These are phyloP conservation scores for Sphaeramia orbicularis DNA, from an alignment of 2,797 vertebrate species.

Conservation along the genomic window DNA sequence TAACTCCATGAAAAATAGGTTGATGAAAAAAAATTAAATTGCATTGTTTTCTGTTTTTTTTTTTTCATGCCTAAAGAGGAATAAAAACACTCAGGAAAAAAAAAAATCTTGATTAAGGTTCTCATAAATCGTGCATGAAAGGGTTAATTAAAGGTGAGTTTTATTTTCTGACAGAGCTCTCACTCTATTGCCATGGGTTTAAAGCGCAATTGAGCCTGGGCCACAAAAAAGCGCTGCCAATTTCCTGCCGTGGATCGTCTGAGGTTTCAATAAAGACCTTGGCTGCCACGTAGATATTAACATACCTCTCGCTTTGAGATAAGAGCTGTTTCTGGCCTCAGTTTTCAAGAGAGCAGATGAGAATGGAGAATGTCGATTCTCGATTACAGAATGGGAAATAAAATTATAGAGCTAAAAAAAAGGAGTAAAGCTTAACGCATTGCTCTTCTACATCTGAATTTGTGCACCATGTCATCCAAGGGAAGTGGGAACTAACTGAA, in stretches of 20 bases:
- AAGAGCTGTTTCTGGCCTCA: background rate
- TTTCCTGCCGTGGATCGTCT: constrained; percentile 46
- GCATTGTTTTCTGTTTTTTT: too few species aligned
- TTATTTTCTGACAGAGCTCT: constrained; percentile 3
- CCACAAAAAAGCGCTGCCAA: constrained; percentile 53
- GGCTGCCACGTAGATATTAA: constrained; percentile 38
- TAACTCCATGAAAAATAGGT: too few species aligned
- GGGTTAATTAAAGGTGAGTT: constrained; percentile 40
- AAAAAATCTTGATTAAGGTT: too few species aligned
- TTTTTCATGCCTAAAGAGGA: too few species aligned
- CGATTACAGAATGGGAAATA: constrained; percentile 27
- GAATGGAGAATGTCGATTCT: constrained; percentile 17
- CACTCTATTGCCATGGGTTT: constrained; percentile 30
- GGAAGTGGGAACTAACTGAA: constrained; percentile 48
- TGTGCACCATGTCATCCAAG: constrained; percentile 7
- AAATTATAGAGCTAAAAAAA: constrained; percentile 25
- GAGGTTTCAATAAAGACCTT: constrained; percentile 32
- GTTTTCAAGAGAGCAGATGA: constrained; percentile 15
- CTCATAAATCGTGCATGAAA: too few species aligned
- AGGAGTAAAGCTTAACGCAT: constrained; percentile 21
- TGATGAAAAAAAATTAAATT: too few species aligned
- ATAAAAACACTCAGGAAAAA: too few species aligned
- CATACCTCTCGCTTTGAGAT: constrained; percentile 37
- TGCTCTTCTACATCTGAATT: constrained; percentile 35
- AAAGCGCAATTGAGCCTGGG: constrained; percentile 43